These are phyloP conservation scores for Ryuthela nishihirai DNA, from an alignment of 2,888 invertebrate genomes.

Conservation along the genomic window DNA sequence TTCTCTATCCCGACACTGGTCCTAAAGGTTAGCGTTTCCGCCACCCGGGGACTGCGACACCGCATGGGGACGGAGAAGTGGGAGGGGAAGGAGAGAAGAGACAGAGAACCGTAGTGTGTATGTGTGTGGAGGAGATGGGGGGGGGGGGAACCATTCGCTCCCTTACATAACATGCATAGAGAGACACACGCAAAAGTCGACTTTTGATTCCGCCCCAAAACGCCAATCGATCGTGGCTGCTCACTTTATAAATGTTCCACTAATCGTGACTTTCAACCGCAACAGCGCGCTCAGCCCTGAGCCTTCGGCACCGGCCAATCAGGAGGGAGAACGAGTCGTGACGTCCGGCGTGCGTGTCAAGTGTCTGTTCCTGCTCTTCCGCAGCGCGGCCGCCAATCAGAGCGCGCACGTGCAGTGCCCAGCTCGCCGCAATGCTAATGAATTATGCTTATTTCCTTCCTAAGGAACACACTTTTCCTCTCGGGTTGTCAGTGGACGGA, in stretches of 20 bases:
- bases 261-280: slow-evolving; percentile 19
- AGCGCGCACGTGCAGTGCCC: slow-evolving; percentile 11
- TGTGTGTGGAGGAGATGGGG: too few species aligned
- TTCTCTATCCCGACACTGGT: too few species aligned
- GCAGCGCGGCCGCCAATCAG: slow-evolving; percentile 33
- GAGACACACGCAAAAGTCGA: too few species aligned
- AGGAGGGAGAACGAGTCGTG: slow-evolving; percentile 14
- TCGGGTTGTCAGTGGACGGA: not conserved
- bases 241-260: slow-evolving; percentile 21
- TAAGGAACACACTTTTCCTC: not conserved
- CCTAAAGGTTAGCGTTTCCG: too few species aligned
- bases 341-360: slow-evolving; percentile 33
- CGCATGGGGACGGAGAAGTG: too few species aligned
- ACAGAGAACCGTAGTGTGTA: too few species aligned
- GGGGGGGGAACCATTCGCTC: too few species aligned
- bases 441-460: slow-evolving; percentile 5
- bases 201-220: too few species aligned
- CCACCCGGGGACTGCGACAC: too few species aligned
- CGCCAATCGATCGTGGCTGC: slow-evolving; percentile 12
- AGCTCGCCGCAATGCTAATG: too few species aligned
- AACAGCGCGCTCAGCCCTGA: slow-evolving; percentile 10
- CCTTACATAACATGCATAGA: too few species aligned
- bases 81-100: too few species aligned
- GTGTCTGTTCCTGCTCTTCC: slow-evolving; percentile 17
- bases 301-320: slow-evolving; percentile 28